Conservation (phyloP, 2,888 invertebrate species). For the Ecliptopera silaceata region DNA sequence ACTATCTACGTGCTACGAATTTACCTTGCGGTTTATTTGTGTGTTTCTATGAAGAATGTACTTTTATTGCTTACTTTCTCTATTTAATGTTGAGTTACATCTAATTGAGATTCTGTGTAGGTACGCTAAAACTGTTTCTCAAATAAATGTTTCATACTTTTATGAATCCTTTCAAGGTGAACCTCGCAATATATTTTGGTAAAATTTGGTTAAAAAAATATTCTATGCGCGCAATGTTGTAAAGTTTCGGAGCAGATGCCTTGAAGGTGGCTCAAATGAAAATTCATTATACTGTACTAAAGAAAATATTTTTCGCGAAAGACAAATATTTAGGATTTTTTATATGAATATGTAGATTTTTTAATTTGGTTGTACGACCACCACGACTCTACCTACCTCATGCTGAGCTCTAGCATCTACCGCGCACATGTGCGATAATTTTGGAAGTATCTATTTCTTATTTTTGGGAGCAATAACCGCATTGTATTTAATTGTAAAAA, state of each 20-base stretch:
- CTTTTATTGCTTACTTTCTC: conserved; percentile 11
- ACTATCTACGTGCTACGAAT: conserved; percentile 29
- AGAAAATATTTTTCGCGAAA: too few species aligned
- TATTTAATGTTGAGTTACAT: conserved; percentile 13
- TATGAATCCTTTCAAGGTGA: conserved; percentile 17
- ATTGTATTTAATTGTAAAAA: background rate
- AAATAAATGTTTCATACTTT: conserved; percentile 8
- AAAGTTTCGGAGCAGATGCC: conserved; percentile 3
- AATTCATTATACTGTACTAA: too few species aligned
- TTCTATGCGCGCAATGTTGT: conserved; percentile 1
- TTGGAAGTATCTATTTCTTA: background rate
- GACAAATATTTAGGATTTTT: too few species aligned
- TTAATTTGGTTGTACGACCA: too few species aligned
- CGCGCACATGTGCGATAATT: background rate
- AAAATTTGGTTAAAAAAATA: conserved; percentile 9
- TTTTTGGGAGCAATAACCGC: background rate
- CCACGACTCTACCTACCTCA: too few species aligned
- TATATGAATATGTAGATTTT: too few species aligned
- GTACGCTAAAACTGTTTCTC: conserved; percentile 17
- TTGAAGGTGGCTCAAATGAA: background rate
- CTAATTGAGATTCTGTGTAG: conserved; percentile 22
- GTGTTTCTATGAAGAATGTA: conserved; percentile 32
- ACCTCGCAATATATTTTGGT: conserved; percentile 1
- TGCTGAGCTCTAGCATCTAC: background rate
- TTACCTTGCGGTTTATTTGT: conserved; percentile 20